Percentiles rank a stretch among this genome's conserved stretches.
Conservation (phyloP, 2,797 vertebrate genomes). For the Brachymystax lenok region DNA sequence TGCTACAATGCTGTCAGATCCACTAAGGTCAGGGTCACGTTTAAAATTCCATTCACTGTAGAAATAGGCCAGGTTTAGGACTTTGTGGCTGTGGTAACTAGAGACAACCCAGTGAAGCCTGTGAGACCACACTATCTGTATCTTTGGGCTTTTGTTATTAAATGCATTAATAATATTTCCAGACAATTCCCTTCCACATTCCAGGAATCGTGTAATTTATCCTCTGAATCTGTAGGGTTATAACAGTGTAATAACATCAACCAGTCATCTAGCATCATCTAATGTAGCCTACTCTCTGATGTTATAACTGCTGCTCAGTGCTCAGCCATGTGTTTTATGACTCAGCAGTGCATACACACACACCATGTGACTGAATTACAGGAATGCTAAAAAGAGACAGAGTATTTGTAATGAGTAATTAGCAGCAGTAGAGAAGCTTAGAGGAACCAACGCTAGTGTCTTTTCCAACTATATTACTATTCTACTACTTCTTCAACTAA, state of each 20-base stretch:
- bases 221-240: not conserved
- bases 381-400: not conserved
- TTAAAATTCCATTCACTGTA: too few species aligned
- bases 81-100: too few species aligned
- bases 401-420: not conserved
- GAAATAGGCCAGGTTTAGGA: too few species aligned
- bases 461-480: not conserved
- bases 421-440: not conserved
- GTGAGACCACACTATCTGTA: not conserved
- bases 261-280: not conserved
- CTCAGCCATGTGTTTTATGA: not conserved
- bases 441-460: not conserved
- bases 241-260: not conserved
- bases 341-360: conserved; percentile 12
- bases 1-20: too few species aligned
- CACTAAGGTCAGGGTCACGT: too few species aligned
- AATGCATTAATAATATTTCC: not conserved
- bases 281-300: not conserved
- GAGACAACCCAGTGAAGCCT: too few species aligned
- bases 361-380: conserved; percentile 1
- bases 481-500: not conserved
- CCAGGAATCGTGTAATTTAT: not conserved
- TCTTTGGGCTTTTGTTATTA: not conserved
- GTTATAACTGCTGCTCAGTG: not conserved
- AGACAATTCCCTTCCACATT: not conserved